These are phyloP conservation scores for Oxystoma pomonae DNA, from an alignment of 2,888 invertebrate genomes.

Conservation along the genomic window DNA sequence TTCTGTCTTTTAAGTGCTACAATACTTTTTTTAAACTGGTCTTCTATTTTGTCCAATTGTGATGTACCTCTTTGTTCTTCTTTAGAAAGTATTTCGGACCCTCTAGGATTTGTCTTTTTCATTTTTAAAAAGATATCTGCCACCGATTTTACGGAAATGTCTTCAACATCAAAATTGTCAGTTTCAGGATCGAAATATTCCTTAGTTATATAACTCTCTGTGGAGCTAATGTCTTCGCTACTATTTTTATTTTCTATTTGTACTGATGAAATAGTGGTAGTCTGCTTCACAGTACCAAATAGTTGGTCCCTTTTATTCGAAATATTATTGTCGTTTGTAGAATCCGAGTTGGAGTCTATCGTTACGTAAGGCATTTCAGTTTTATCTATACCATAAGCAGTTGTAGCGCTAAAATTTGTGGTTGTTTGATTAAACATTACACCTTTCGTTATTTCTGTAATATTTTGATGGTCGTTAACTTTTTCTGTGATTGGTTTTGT, in stretches of 20 bases:
- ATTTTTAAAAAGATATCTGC: background rate
- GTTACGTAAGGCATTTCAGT: background rate
- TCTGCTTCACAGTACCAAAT: too few species aligned
- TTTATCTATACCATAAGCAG: background rate
- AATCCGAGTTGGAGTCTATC: too few species aligned
- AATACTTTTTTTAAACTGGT: slow-evolving; percentile 13
- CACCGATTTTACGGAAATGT: background rate
- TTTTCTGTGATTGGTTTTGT: too few species aligned
- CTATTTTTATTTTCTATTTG: background rate
- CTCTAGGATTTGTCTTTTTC: background rate
- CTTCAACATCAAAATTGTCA: background rate
- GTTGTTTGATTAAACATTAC: slow-evolving; percentile 1
- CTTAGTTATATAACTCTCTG: background rate
- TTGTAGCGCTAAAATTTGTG: background rate
- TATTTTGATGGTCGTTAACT: background rate
- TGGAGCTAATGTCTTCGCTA: background rate
- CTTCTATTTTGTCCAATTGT: background rate
- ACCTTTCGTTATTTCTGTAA: slow-evolving; percentile 5
- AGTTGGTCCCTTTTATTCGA: too few species aligned
- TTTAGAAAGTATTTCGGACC: too few species aligned
- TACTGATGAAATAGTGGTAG: background rate
- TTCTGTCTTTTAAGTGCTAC: slow-evolving; percentile 19
- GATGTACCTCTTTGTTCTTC: background rate
- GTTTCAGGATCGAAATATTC: background rate
- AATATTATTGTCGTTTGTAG: too few species aligned